Evolutionary conservation across 2,888 invertebrate genomes (phyloP).

Genomic region (Cerceris rybyensis): DNA sequence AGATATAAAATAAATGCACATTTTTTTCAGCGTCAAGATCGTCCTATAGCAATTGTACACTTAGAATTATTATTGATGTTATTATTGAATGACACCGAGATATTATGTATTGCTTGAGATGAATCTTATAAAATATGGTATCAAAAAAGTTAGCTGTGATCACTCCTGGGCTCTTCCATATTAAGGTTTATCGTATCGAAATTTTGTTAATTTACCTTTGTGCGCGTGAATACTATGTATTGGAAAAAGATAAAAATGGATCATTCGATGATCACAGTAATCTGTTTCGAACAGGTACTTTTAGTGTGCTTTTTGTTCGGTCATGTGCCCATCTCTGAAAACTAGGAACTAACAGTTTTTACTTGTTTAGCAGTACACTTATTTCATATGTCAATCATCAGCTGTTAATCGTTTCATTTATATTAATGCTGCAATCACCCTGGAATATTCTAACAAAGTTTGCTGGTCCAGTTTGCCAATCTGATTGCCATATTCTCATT

Average conservation of each 20-base stretch:
- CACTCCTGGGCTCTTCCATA: conserved; percentile 19
- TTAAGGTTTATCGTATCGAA: not conserved
- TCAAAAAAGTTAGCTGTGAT: conserved; percentile 19
- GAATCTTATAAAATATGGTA: conserved; percentile 22
- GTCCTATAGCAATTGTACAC: conserved; percentile 8
- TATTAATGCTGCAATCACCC: conserved; percentile 62
- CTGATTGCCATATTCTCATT: conserved; percentile 66
- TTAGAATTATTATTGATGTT: conserved; percentile 16
- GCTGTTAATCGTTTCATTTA: conserved; percentile 37
- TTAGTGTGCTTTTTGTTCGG: conserved; percentile 68
- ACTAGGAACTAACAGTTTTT: conserved; percentile 73
- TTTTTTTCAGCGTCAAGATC: conserved; percentile 32
- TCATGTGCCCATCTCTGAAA: conserved; percentile 71
- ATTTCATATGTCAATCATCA: conserved; percentile 44
- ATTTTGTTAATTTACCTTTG: conserved; percentile 34
- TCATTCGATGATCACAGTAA: conserved; percentile 60
- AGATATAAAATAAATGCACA: conserved; percentile 43
- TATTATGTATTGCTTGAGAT: conserved; percentile 13
- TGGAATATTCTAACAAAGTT: conserved; percentile 65
- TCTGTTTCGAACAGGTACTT: conserved; percentile 71
- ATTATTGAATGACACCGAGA: conserved; percentile 12
- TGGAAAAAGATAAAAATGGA: conserved; percentile 19
- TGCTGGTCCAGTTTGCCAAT: conserved; percentile 71
- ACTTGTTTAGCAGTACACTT: conserved; percentile 60
- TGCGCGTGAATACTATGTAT: conserved; percentile 35